Percentiles rank a stretch among this genome's conserved stretches.
These are phyloP conservation scores for Plectus sambesii DNA, from an alignment of 1,140 invertebrate species.

Conservation along the genomic window DNA sequence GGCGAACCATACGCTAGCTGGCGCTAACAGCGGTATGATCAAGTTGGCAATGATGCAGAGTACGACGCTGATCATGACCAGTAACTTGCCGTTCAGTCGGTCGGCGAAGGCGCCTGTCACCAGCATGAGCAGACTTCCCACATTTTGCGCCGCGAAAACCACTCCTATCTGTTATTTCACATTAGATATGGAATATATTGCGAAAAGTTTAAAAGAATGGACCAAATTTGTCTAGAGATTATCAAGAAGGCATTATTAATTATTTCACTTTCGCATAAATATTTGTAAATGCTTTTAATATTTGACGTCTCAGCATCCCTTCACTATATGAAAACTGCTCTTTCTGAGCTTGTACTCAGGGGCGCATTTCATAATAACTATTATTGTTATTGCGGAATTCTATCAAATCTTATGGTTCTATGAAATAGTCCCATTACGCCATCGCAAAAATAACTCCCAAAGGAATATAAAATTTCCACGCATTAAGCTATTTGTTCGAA, in stretches of 20 bases:
- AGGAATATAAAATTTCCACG: constrained; percentile 10
- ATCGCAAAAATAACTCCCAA: too few species aligned
- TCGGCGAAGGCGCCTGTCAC: constrained; percentile 39
- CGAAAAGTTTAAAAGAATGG: too few species aligned
- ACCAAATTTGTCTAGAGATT: neutral
- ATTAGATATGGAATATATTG: too few species aligned
- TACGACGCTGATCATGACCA: constrained; percentile 29
- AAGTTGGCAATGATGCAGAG: constrained; percentile 37
- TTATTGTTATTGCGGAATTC: too few species aligned
- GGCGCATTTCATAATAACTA: too few species aligned
- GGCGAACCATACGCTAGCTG: constrained; percentile 28
- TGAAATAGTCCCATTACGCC: too few species aligned
- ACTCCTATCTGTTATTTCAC: too few species aligned
- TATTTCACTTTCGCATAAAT: constrained; percentile 5
- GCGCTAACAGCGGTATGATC: constrained; percentile 31
- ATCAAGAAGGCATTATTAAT: constrained; percentile 1
- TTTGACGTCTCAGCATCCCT: neutral
- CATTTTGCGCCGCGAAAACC: constrained; percentile 41
- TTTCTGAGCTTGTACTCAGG: too few species aligned
- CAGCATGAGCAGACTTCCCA: constrained; percentile 36
- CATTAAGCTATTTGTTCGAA: neutral
- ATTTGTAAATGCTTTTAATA: neutral
- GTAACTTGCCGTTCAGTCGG: constrained; percentile 41
- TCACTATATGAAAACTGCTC: constrained; percentile 8
- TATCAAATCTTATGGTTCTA: too few species aligned